phyloP scores from a whole-genome alignment of 2,113 vertebrate genomes.

The Triplophysa siluroides region DNA sequence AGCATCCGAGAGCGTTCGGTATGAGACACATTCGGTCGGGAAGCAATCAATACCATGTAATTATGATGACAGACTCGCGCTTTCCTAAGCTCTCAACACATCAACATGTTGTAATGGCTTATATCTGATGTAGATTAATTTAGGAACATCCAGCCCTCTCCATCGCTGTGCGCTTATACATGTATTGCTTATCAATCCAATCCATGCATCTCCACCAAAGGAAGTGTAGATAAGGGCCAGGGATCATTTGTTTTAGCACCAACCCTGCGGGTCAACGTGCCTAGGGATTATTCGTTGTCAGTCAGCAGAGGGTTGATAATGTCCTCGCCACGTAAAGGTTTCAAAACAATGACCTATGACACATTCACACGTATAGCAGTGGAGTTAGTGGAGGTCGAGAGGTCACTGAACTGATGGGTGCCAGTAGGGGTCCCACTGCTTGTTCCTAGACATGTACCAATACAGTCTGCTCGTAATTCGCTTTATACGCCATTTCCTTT shows the following conservation, averaged over 20 bases:
- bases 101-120: constrained; percentile 43
- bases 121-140: constrained; percentile 61
- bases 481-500: too few species aligned
- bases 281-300: not conserved
- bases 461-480: too few species aligned
- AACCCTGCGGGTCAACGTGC: not conserved
- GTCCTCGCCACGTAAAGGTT: not conserved
- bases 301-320: not conserved
- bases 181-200: not conserved
- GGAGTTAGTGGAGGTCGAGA: too few species aligned
- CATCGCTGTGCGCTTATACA: constrained; percentile 29
- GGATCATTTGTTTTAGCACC: too few species aligned
- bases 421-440: too few species aligned
- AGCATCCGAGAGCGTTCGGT: not conserved
- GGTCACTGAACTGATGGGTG: too few species aligned
- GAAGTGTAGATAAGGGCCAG: not conserved
- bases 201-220: not conserved
- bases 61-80: constrained; percentile 38
- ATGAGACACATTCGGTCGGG: not conserved
- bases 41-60: constrained; percentile 59
- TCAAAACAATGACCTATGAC: not conserved
- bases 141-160: constrained; percentile 41
- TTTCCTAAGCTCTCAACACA: constrained; percentile 48
- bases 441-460: too few species aligned
- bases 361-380: too few species aligned